phyloP scores from a whole-genome alignment of 2,888 invertebrate species.

The Trimorus sp. region DNA sequence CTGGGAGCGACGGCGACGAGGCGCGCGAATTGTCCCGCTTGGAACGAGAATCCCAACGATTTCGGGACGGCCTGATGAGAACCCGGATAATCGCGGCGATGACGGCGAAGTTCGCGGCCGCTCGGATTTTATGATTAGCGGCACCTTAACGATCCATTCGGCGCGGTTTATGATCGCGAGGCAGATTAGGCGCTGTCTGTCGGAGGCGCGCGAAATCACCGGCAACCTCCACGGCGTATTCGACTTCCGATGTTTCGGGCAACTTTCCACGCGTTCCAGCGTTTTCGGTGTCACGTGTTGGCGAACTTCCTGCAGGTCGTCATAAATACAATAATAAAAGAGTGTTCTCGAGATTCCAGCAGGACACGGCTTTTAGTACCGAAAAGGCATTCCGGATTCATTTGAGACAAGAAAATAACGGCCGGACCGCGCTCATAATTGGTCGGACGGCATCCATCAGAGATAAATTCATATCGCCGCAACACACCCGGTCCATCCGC shows the following conservation, averaged over 20 bases:
- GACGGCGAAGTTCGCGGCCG: constrained; percentile 59
- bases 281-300: not conserved
- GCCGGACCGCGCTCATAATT: constrained; percentile 71
- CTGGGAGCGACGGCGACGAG: constrained; percentile 33
- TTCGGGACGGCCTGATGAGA: constrained; percentile 60
- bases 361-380: not conserved
- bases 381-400: constrained; percentile 24
- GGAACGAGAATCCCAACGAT: constrained; percentile 52
- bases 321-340: not conserved
- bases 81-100: constrained; percentile 59
- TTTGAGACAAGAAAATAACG: constrained; percentile 72
- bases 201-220: constrained; percentile 10
- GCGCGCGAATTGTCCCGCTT: constrained; percentile 52
- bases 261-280: not conserved
- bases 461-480: constrained; percentile 59
- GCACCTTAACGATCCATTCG: constrained; percentile 69
- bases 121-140: constrained; percentile 71
- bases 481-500: constrained; percentile 52
- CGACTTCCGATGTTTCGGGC: too few species aligned
- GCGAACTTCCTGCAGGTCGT: not conserved
- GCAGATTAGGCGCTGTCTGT: constrained; percentile 57
- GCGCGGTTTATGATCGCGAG: constrained; percentile 73
- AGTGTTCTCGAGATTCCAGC: not conserved
- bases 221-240: too few species aligned
- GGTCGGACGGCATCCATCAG: constrained; percentile 62